These are phyloP conservation scores for Torymus aiolomorphi DNA, from an alignment of 2,888 invertebrate species.

Conservation along the genomic window DNA sequence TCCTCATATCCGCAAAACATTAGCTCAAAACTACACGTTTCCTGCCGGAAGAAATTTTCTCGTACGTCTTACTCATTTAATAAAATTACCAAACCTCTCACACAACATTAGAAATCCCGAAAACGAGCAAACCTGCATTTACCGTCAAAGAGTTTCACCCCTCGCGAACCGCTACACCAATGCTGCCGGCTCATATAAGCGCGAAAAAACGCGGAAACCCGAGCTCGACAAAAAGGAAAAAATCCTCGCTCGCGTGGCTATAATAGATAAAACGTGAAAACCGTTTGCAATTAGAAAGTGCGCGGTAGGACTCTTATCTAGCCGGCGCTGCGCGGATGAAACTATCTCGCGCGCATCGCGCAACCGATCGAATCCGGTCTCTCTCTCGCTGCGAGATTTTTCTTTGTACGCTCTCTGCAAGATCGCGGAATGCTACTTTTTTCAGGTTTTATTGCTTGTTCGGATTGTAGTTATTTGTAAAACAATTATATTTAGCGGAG, in stretches of 20 bases:
- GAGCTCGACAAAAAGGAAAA: background rate
- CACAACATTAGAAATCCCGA: too few relatives aligned
- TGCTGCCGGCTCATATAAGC: background rate
- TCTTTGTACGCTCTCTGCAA: too few relatives aligned
- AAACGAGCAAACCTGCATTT: too few relatives aligned
- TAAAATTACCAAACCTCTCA: too few relatives aligned
- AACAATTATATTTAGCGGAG: too few relatives aligned
- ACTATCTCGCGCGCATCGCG: constrained; percentile 21
- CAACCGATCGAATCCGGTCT: too few relatives aligned
- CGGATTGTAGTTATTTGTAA: too few relatives aligned
- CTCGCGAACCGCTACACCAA: background rate
- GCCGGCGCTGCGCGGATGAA: background rate
- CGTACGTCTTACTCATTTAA: too few relatives aligned
- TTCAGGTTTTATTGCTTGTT: too few relatives aligned
- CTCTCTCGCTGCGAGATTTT: too few relatives aligned
- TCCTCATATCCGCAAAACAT: background rate
- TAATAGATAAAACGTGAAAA: constrained; percentile 34
- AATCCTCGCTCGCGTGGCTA: background rate
- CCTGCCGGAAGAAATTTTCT: constrained; percentile 19
- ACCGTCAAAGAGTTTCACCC: constrained; percentile 7
- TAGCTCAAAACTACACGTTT: background rate
- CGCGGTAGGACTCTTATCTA: background rate
- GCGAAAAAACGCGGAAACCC: constrained; percentile 26
- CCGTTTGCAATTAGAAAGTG: constrained; percentile 32
- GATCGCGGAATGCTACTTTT: too few relatives aligned